phyloP scores from a whole-genome alignment of 1,140 invertebrate genomes.

The Drosophila truncata region DNA sequence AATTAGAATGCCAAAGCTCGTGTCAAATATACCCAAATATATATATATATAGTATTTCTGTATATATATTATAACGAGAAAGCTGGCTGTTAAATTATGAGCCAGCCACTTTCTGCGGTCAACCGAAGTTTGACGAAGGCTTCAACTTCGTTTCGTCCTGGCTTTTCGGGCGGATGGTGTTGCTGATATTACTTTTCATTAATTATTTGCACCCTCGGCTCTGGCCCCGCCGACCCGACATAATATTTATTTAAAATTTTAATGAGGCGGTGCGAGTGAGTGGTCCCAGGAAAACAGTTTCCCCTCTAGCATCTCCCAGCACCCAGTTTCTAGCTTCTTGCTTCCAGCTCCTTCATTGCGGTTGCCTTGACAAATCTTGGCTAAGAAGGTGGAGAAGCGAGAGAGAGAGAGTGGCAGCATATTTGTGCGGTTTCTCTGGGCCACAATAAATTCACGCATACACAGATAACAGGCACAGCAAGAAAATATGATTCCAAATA shows the following conservation, averaged over 20 bases:
- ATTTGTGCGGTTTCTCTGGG: constrained; percentile 32
- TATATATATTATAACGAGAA: neutral
- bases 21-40: neutral
- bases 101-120: constrained; percentile 49
- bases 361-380: constrained; percentile 50
- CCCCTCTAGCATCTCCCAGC: neutral
- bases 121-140: constrained; percentile 50
- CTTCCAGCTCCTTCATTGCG: constrained; percentile 16
- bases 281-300: constrained; percentile 25
- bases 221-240: constrained; percentile 14
- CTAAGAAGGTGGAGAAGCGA: neutral
- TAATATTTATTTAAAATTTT: constrained; percentile 58
- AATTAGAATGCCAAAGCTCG: constrained; percentile 47
- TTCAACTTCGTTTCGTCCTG: constrained; percentile 10
- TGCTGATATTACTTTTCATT: constrained; percentile 54
- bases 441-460: constrained; percentile 29
- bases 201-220: constrained; percentile 52
- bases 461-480: neutral
- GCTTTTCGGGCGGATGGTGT: constrained; percentile 33
- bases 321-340: neutral
- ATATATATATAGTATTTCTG: neutral
- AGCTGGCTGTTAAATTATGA: constrained; percentile 36
- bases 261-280: constrained; percentile 45
- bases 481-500: neutral
- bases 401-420: constrained; percentile 16